Evolutionary conservation across 2,888 invertebrate genomes (phyloP), one percentile per base, ranked within the genome.

Genomic region (Crocallis elinguaria): DNA sequence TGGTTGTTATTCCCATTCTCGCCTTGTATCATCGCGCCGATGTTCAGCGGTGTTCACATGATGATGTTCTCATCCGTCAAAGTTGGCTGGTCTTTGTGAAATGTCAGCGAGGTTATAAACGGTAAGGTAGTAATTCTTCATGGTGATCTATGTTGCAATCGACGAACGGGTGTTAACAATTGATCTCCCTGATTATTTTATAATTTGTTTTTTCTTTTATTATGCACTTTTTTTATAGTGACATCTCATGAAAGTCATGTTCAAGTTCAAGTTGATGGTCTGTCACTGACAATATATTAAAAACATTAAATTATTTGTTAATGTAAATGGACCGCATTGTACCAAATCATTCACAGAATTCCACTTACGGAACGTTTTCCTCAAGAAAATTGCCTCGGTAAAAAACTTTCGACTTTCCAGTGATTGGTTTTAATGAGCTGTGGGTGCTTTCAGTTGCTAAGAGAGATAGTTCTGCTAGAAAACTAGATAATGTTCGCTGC

Each of bases 361-460:
- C 51, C 49, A 30, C 30, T 25, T 29, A 25, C 45, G 29, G 35
- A 45, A 51, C 30, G 38, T 60, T 67, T 69, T 61, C 56, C 42
- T 65, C 59, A 44, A 71, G 71, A 70, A 76, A 71, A 70, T 69
- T 60, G 60, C 60, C 19, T 59, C 48, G 58, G 60, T 62, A 66
- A 72, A 69, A 62, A 39, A 66, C 71, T 71, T 66, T 72, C 73
- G 46, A 77, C 77, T 79, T 78, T 78, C 79, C 64, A 71, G 60
- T 58, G 55, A 67, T 75, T 74, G 65, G 63, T 43, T 67, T 63
- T 68, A 72, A 73, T 69, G 57, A 64, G 62, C 44, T 61, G 61
- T 54, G 33, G 59, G 65, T 27, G 55, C 39, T 29, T 33, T 50
- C 57, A 29, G 33, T 53, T 29, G 30, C 16, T 21, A 38, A 17